Evolutionary conservation across 1,140 invertebrate genomes (phyloP), one percentile per base, ranked within the genome.

Genomic region (Catajapyx aquilonaris): DNA sequence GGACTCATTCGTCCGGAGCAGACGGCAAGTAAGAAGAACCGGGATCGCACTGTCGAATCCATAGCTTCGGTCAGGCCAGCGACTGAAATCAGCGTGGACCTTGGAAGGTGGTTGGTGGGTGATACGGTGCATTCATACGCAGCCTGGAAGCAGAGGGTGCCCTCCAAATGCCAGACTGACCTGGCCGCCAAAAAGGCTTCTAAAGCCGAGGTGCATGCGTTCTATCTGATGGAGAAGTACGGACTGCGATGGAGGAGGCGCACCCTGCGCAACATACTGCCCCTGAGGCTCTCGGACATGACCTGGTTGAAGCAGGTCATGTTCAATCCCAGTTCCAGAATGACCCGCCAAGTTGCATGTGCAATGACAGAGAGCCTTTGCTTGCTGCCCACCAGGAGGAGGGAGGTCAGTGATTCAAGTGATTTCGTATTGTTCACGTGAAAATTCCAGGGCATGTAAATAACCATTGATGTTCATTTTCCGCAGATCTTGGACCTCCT

Each of bases 221-320:
- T 62, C 2, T 86, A 73, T 52, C 50, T 88, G 2, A 64, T 62
- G 47, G 78, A 85, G 50, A 87, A 86, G 53, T 88, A 84, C 51
- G 73, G 64, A 0, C 59, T 59, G 31, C 59, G 62, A 3, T 77
- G 73, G 73, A 61, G 60, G 34, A 55, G 57, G 34, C 50, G 55
- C 13, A 60, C 54, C 17, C 36, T 55, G 0, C 50, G 55, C 7
- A 56, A 55, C 3, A 54, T 56, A 5, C 49, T 61, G 31, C 55
- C 58, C 1, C 41, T 72, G 2, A 64, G 63, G 34, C 49, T 76
- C 16, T 54, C 61, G 4, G 66, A 73, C 40, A 66, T 68, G 1
- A 77, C 77, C 3, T 94, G 88, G 88, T 60, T 94, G 5, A 75
- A 81, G 41, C 76, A 77, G 5, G 75, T 93, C 5, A 65, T 94